Percentiles rank a stretch among this genome's conserved stretches.
Evolutionary conservation across 2,888 invertebrate species (phyloP).

Genomic region (Sycophila texana): DNA sequence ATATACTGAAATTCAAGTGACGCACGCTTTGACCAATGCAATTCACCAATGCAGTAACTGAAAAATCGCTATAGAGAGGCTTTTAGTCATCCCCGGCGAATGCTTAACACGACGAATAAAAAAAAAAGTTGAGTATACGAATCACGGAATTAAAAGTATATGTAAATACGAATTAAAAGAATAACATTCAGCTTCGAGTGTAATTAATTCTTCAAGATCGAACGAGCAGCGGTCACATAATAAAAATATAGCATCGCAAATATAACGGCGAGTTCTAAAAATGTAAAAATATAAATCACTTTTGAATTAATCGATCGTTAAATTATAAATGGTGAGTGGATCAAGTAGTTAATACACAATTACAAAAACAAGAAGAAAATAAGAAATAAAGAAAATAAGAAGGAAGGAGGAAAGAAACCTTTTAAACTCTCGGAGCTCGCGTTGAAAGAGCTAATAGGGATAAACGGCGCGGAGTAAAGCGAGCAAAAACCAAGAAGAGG

Average conservation of each 20-base stretch:
- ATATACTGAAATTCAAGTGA: neutral
- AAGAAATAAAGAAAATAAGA: neutral
- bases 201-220: neutral
- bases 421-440: slow-evolving; percentile 31
- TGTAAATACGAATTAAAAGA: slow-evolving; percentile 33
- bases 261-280: slow-evolving; percentile 56
- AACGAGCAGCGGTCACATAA: slow-evolving; percentile 16
- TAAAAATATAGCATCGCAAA: slow-evolving; percentile 50
- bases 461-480: neutral
- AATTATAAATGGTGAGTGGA: slow-evolving; percentile 68
- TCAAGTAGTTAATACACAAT: slow-evolving; percentile 63
- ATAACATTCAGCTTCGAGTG: neutral
- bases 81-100: slow-evolving; percentile 9
- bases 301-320: slow-evolving; percentile 60
- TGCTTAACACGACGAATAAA: neutral
- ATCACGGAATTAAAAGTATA: neutral
- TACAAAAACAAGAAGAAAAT: neutral
- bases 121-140: neutral
- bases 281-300: slow-evolving; percentile 51
- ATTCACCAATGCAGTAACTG: slow-evolving; percentile 40
- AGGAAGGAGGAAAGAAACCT: slow-evolving; percentile 15
- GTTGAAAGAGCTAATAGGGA: neutral
- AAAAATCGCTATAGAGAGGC: neutral
- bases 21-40: slow-evolving; percentile 61
- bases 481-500: neutral